phyloP scores from a whole-genome alignment of 2,888 invertebrate genomes.

The Myathropa florea region DNA sequence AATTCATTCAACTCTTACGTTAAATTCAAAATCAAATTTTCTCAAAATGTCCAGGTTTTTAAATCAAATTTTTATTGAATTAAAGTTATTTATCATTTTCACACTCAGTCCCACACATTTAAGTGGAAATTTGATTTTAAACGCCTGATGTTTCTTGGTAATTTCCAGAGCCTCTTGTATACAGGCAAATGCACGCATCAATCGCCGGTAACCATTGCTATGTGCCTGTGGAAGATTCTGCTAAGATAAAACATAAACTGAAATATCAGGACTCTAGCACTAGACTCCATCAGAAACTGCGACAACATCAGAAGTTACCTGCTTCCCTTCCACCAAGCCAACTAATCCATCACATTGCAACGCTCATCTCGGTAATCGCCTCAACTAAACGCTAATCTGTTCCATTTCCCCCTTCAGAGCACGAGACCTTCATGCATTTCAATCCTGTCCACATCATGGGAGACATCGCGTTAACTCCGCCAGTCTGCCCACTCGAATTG shows the following conservation, averaged over 20 bases:
- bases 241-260: background rate
- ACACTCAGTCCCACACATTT: too few species aligned
- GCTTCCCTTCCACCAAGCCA: background rate
- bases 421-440: background rate
- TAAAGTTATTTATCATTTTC: too few species aligned
- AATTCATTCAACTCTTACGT: too few species aligned
- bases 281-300: background rate
- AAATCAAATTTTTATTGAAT: too few species aligned
- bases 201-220: too few species aligned
- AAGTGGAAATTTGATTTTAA: too few species aligned
- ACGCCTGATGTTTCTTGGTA: too few species aligned
- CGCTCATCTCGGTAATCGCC: background rate
- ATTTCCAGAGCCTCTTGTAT: too few species aligned
- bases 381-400: background rate
- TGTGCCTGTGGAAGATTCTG: background rate
- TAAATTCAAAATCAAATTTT: too few species aligned
- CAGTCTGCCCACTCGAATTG: slow-evolving; percentile 40
- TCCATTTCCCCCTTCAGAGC: background rate
- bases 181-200: too few species aligned
- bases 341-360: background rate
- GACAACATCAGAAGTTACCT: background rate
- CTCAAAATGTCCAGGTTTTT: too few species aligned
- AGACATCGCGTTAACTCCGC: slow-evolving; percentile 5
- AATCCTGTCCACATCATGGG: background rate
- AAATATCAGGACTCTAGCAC: background rate